phyloP scores from a whole-genome alignment of 92 coral and sea anemone species.

The Actinostola sp. region DNA sequence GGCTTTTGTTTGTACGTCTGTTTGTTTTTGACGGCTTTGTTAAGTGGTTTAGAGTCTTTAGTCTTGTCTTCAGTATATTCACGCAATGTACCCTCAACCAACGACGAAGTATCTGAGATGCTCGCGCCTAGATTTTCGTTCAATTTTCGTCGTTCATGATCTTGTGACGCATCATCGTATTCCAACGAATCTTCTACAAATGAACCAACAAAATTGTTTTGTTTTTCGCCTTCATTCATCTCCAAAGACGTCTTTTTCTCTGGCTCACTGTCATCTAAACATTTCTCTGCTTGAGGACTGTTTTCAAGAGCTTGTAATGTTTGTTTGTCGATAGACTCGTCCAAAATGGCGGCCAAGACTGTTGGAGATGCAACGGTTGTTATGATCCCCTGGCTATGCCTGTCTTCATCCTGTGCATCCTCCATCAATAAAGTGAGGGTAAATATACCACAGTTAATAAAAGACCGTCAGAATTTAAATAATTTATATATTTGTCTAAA shows the following conservation, averaged over 20 bases:
- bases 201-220: slow-evolving; percentile 11
- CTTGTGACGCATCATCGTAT: slow-evolving; percentile 14
- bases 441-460: not conserved
- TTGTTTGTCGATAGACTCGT: slow-evolving; percentile 14
- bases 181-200: slow-evolving; percentile 57
- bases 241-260: not conserved
- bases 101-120: not conserved
- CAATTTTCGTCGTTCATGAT: not conserved
- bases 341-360: slow-evolving; percentile 80
- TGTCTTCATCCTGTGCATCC: slow-evolving; percentile 16
- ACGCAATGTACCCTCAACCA: not conserved
- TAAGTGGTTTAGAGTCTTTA: slow-evolving; percentile 8
- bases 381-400: slow-evolving; percentile 5
- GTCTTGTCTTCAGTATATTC: not conserved
- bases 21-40: slow-evolving; percentile 5
- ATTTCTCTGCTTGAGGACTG: not conserved
- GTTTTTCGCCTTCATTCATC: slow-evolving; percentile 12
- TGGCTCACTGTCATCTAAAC: not conserved
- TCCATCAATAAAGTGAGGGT: slow-evolving; percentile 19
- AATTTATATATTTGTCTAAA: slow-evolving; percentile 13
- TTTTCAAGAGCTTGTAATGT: not conserved
- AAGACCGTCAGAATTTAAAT: slow-evolving; percentile 6
- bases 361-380: slow-evolving; percentile 57
- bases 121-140: not conserved
- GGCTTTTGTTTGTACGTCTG: slow-evolving; percentile 17